Evolutionary conservation across 2,888 invertebrate species (phyloP), one percentile per base, ranked within the genome.

Genomic region (Melieria omissa): DNA sequence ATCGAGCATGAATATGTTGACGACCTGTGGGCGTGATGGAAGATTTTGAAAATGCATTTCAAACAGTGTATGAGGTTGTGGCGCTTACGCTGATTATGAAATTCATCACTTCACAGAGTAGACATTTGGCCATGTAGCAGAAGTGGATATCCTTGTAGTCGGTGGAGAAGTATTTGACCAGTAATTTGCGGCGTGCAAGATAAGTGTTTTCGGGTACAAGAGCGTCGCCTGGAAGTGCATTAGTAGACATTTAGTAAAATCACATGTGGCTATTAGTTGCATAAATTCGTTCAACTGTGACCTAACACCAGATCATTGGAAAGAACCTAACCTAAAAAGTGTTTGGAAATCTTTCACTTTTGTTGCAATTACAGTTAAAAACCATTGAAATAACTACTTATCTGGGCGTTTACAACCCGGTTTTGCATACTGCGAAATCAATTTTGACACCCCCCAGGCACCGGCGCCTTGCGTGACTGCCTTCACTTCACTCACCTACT

Each of bases 71-170:
- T 5, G 12, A n/a, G 16, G 52, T 41, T 6, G 8, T 4, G 64
- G 70, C 74, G 88, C 92, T 90, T 86, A 93, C 92, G 85, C 92
- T 92, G 86, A 94, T 93, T 46, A 89, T 47, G 78, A 94, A 90
- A 85, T 95, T 95, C 72, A 93, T 87, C 7, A 92, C 74, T 86
- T 95, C 95, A 80, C 94, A 94, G 77, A 92, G 85, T 54, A 91
- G 88, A 82, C 91, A 93, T 73, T 91, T 89, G 64, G 90, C 82
- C 3, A 92, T 92, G 80, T 93, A 93, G 80, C 83, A 82, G 60
- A 81, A 78, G 70, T 86, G 86, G 0, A 85, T 78, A 29, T 81
- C 83, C 72, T 81, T 82, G 67, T 83, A 82, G 52, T 86, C 81
- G 0, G 78, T 77, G 0, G 76, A 73, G 62, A 86, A 86, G 62